Conservation (phyloP, 92 coral and sea anemone species). For the Plumapathes pennacea region DNA sequence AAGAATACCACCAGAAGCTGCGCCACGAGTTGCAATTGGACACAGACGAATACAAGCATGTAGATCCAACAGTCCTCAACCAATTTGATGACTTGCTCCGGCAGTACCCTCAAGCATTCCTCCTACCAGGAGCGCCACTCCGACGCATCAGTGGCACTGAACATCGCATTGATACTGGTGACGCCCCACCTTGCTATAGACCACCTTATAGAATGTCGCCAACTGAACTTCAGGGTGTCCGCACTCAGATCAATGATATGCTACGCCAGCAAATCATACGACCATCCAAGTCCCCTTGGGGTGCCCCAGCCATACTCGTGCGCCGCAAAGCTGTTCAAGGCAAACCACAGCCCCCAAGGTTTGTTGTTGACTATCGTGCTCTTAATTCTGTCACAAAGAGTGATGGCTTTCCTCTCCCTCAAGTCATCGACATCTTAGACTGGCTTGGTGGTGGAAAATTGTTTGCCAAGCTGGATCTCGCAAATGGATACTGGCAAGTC, state of each 20-base stretch:
- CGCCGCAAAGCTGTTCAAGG: slow-evolving; percentile 10
- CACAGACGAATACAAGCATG: too few species aligned
- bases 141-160: too few species aligned
- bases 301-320: slow-evolving; percentile 19
- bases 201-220: slow-evolving; percentile 49
- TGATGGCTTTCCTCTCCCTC: slow-evolving; percentile 27
- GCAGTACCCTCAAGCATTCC: too few species aligned
- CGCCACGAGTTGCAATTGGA: too few species aligned
- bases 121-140: too few species aligned
- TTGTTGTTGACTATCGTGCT: slow-evolving; percentile 9
- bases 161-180: slow-evolving; percentile 28
- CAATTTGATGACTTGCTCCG: not conserved
- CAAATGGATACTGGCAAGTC: slow-evolving; percentile 14
- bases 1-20: slow-evolving; percentile 16
- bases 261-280: slow-evolving; percentile 18
- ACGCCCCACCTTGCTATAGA: slow-evolving; percentile 38
- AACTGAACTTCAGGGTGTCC: slow-evolving; percentile 26
- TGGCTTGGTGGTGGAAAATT: slow-evolving; percentile 12
- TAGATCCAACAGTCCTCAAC: slow-evolving; percentile 1
- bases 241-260: slow-evolving; percentile 26
- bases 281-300: slow-evolving; percentile 40
- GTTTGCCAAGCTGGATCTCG: slow-evolving; percentile 15
- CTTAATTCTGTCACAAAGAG: slow-evolving; percentile 19
- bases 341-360: slow-evolving; percentile 7
- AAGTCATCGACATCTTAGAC: slow-evolving; percentile 6